Evolutionary conservation across 2,888 invertebrate genomes (phyloP).

Genomic region (Colostygia pectinataria): DNA sequence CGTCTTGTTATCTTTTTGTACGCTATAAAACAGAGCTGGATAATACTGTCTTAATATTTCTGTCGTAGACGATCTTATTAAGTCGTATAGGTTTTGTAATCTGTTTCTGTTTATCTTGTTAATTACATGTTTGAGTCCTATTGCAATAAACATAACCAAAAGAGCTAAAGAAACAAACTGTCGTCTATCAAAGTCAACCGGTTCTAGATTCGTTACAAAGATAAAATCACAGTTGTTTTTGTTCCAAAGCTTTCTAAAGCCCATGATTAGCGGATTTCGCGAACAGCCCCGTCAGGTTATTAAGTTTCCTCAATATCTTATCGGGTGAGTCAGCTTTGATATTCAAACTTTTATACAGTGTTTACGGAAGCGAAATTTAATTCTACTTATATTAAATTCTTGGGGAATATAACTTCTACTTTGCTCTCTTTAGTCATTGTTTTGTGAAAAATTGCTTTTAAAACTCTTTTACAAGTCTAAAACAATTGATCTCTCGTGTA

Average conservation of each 20-base stretch:
- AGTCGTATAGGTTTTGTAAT: background rate
- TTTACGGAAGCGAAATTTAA: slow-evolving; percentile 20
- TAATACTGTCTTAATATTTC: background rate
- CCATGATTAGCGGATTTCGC: slow-evolving; percentile 12
- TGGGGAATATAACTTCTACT: slow-evolving; percentile 12
- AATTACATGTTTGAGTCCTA: background rate
- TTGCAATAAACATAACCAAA: background rate
- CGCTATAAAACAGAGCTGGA: too few relatives aligned
- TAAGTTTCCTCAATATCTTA: slow-evolving; percentile 18
- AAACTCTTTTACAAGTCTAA: background rate
- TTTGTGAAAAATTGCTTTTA: slow-evolving; percentile 16
- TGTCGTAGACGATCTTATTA: background rate
- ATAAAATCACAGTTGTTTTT: slow-evolving; percentile 11
- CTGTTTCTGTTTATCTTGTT: background rate
- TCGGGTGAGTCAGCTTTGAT: slow-evolving; percentile 16
- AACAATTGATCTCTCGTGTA: background rate
- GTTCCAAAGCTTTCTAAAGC: too few relatives aligned
- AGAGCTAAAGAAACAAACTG: background rate
- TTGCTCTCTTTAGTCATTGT: slow-evolving; percentile 20
- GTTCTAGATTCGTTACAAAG: background rate
- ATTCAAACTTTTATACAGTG: slow-evolving; percentile 20
- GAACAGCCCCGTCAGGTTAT: slow-evolving; percentile 4
- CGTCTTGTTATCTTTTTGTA: too few relatives aligned
- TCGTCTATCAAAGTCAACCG: slow-evolving; percentile 7
- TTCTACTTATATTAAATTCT: slow-evolving; percentile 24